A percentile compares a stretch with the other conserved stretches of the same genome.
Evolutionary conservation across 2,113 vertebrate genomes (phyloP).

Genomic region (Gavialis gangeticus): DNA sequence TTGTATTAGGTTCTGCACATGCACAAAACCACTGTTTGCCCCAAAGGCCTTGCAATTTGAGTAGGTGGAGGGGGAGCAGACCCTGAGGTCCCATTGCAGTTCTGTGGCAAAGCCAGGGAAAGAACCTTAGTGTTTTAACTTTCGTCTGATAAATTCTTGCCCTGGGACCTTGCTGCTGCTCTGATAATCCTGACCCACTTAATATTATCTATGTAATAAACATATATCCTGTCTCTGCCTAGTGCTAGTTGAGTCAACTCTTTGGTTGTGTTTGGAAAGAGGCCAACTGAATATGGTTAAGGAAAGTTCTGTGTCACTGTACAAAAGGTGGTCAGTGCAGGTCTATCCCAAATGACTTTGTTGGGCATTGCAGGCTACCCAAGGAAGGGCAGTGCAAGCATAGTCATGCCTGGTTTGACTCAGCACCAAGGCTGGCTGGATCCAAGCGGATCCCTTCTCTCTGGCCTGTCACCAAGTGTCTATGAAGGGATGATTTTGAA

Average conservation of each 20-base stretch:
- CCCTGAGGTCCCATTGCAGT: background rate
- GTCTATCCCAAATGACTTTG: rapidly evolving
- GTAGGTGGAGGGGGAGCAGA: background rate
- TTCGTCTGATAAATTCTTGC: background rate
- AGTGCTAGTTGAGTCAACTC: background rate
- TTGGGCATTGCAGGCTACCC: background rate
- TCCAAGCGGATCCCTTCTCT: rapidly evolving
- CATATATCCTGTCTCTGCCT: background rate
- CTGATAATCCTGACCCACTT: background rate
- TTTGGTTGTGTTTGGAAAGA: background rate
- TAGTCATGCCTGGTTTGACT: background rate
- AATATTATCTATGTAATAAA: background rate
- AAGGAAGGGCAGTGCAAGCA: background rate
- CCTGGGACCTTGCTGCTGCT: background rate
- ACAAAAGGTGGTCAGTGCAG: background rate
- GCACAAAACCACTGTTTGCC: background rate
- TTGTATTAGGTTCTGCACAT: background rate
- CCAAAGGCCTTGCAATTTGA: background rate
- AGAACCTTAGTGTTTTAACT: background rate
- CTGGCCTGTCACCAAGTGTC: rapidly evolving
- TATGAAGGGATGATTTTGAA: background rate
- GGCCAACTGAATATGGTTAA: background rate
- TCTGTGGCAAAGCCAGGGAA: background rate
- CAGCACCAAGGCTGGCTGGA: background rate
- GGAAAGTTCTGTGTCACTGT: background rate